Conservation (phyloP, 2,113 vertebrate species). For the Chloroceryle aenea region DNA sequence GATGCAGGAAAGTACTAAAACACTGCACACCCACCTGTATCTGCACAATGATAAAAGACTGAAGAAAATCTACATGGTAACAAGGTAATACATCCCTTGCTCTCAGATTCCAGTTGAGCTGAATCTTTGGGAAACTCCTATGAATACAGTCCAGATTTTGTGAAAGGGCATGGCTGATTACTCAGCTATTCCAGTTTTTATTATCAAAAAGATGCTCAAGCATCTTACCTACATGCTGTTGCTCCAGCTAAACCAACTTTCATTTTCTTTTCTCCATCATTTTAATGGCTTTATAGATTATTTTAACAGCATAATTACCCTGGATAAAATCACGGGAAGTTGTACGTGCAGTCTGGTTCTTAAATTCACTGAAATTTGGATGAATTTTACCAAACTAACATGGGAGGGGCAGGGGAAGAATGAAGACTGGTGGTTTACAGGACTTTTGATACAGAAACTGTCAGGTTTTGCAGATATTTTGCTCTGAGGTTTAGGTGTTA, state of each 20-base stretch:
- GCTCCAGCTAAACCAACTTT: neutral
- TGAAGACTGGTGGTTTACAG: neutral
- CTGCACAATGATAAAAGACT: conserved; percentile 6
- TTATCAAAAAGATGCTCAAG: neutral
- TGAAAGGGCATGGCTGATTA: neutral
- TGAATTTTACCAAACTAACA: neutral
- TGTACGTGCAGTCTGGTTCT: neutral
- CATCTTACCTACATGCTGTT: neutral
- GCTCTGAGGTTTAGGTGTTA: neutral
- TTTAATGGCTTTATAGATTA: neutral
- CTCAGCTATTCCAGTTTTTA: neutral
- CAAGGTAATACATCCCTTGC: neutral
- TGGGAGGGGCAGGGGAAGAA: accelerated
- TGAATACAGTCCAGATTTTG: neutral
- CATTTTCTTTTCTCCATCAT: neutral
- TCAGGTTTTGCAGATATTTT: neutral
- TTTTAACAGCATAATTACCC: neutral
- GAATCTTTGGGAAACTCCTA: neutral
- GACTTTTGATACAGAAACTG: neutral
- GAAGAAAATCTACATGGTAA: neutral
- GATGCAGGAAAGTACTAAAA: neutral
- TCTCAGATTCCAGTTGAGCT: neutral
- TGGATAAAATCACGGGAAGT: neutral
- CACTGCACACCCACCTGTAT: neutral
- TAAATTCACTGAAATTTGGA: neutral